Evolutionary conservation across 2,797 vertebrate species (phyloP).

Genomic region (Sandelia bainsii): DNA sequence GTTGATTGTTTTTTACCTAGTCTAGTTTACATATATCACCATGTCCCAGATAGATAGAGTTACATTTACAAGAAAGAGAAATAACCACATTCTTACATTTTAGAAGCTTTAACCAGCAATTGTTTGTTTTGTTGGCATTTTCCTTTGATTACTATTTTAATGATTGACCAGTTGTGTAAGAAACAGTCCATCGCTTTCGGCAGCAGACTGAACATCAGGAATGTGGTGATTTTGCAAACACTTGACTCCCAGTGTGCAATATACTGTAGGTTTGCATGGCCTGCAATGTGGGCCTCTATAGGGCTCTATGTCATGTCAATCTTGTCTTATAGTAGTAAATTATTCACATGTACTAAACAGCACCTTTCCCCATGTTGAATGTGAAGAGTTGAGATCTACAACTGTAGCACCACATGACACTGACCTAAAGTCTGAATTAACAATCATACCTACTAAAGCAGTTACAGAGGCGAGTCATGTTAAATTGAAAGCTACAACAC

Average conservation of each 20-base stretch:
- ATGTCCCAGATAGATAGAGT: not conserved
- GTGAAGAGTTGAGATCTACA: not conserved
- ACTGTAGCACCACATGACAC: not conserved
- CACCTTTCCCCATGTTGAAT: not conserved
- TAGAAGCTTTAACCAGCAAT: not conserved
- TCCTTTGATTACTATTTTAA: not conserved
- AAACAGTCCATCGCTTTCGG: not conserved
- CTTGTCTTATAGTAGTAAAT: slow-evolving; percentile 6
- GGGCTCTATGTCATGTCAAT: slow-evolving; percentile 14
- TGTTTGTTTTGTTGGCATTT: not conserved
- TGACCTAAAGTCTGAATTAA: slow-evolving; percentile 16
- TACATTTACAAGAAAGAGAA: not conserved
- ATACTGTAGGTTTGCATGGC: not conserved
- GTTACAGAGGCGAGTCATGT: not conserved
- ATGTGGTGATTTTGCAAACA: not conserved
- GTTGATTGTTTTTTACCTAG: not conserved
- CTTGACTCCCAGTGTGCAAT: not conserved
- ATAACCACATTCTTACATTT: not conserved
- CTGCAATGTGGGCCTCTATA: not conserved
- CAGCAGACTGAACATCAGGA: not conserved
- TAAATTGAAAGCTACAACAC: not conserved
- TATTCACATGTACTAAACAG: not conserved
- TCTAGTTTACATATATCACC: not conserved
- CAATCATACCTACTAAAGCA: not conserved
- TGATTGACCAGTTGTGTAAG: not conserved